Base-by-base conservation (phyloP, 2,797 vertebrate genomes). In the Channallabes apus region DNA sequence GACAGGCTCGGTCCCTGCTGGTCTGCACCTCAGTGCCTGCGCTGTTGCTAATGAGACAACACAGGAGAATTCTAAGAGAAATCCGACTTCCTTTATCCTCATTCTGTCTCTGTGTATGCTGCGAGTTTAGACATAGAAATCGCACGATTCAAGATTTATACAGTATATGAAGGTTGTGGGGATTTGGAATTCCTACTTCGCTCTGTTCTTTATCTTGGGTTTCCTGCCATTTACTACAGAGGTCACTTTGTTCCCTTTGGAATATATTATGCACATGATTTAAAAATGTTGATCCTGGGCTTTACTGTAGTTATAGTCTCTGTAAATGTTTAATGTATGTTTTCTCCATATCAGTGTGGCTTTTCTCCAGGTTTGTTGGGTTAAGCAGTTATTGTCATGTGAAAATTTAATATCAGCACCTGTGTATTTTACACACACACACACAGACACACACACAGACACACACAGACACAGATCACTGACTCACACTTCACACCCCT, bases 11-110 rank as follows among this genome's bases (percentile, higher is more conserved):
- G 64, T 86, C 73, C 80, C 75, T 82, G 32, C 12, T 67, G 35
- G 85, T 56, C 62, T 69, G 58, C 84, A 73, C 62, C 75, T 69
- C 79, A 86, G 82, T 64, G 61, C 76, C 58, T 78, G 58, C 80
- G 62, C 80, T 84, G 86, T 81, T 86, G 84, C 83, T 87, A 87
- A 89, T 89, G 76, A 89, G 83, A 80, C 46, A 83, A 27, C 85
- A 85, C 80, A 77, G 83, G 86, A 89, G 88, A 86, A 51, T 71
- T 62, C 59, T 72, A 58, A 79, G 72, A 86, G 86, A 65, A 86
- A 68, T 69, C 29, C 51, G 79, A 38, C 82, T 27, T n/a, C 41
- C 75, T 85, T 61, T 22, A 59, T 51, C 38, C 64, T 78, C 64
- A 56, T 68, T 80, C 77, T 85, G 59, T 85, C 67, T 80, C 24